Base-by-base conservation (phyloP, 2,888 invertebrate species). In the Julus scanicus region DNA sequence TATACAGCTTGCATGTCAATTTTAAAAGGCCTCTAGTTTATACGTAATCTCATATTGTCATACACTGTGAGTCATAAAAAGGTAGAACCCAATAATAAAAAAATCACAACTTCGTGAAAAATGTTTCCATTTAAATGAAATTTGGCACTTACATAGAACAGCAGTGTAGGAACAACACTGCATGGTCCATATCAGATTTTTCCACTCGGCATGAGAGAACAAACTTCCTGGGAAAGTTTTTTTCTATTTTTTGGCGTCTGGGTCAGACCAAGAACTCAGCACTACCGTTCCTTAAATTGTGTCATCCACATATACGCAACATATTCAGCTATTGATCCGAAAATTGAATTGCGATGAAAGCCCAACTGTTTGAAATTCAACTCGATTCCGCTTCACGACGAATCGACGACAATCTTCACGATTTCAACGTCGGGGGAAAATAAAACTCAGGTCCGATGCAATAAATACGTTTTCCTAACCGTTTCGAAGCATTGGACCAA, bases 261-360 rank as follows among this genome's bases (percentile, higher is more conserved):
- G 71, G 71, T 71, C 20, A 20, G 8, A 4, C 8, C 57, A 57
- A 57, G 57, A 57, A 15, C 53, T 53, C 53, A 9, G 2, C 15
- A 8, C 15, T 53, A 15, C 53, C 53, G 53, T 20, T n/a, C 2
- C 29, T 9, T 8, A 4, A 17, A 71, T 71, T 71, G 71, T 71
- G 71, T 29, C 29, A 17, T 71, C n/a, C 9, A n/a, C 71, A 29
- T 29, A 71, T 9, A 11, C 71, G 71, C 29, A 20, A 71, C 29
- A 71, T 71, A 71, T 71, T 71, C 71, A 29, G 71, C 71, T 71
- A 71, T 71, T 71, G 71, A 71, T 71, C 71, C 71, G 29, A 71
- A 71, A 71, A 71, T 29, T 71, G 71, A 71, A 71, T 71, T 29
- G 71, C 71, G 29, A 29, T 71, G 71, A 71, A 71, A 71, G 29